Evolutionary conservation across 1,140 invertebrate species (phyloP).

Genomic region (Laupala kohalensis): DNA sequence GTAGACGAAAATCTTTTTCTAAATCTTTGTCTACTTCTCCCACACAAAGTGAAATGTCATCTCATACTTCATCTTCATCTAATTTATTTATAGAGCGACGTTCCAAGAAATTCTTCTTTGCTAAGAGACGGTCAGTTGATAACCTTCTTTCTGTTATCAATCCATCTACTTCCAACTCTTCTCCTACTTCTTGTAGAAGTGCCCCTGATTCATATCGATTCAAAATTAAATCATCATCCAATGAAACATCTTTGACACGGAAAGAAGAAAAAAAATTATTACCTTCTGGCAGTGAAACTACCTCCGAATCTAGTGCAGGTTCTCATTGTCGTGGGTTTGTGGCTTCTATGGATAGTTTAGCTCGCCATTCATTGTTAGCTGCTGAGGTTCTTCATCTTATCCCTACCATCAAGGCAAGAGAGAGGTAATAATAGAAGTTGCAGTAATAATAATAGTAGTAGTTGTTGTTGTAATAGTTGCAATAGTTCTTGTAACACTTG

Average conservation of each 20-base stretch:
- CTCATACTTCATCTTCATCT: constrained; percentile 6
- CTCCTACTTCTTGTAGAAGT: constrained; percentile 7
- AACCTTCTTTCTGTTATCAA: constrained; percentile 17
- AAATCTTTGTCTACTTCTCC: neutral
- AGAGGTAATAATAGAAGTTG: too few species aligned
- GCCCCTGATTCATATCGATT: neutral
- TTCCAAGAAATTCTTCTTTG: constrained; percentile 21
- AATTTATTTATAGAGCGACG: neutral
- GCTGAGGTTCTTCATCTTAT: constrained; percentile 66
- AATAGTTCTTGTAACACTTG: too few species aligned
- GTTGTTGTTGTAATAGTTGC: too few species aligned
- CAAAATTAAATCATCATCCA: constrained; percentile 5
- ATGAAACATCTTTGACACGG: constrained; percentile 6
- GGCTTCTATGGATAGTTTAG: constrained; percentile 53
- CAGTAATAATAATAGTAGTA: too few species aligned
- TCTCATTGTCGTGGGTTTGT: neutral
- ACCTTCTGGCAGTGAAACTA: constrained; percentile 1
- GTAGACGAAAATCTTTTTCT: neutral
- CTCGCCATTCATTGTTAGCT: constrained; percentile 54
- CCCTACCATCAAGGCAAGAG: constrained; percentile 60
- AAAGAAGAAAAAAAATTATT: constrained; percentile 1
- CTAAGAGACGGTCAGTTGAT: constrained; percentile 27
- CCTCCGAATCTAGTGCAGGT: neutral
- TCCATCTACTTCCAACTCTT: constrained; percentile 8
- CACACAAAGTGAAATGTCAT: constrained; percentile 8